A percentile compares a stretch with the other conserved stretches of the same genome.
These are phyloP conservation scores for Agrotis puta DNA, from an alignment of 2,888 invertebrate genomes.

Conservation along the genomic window DNA sequence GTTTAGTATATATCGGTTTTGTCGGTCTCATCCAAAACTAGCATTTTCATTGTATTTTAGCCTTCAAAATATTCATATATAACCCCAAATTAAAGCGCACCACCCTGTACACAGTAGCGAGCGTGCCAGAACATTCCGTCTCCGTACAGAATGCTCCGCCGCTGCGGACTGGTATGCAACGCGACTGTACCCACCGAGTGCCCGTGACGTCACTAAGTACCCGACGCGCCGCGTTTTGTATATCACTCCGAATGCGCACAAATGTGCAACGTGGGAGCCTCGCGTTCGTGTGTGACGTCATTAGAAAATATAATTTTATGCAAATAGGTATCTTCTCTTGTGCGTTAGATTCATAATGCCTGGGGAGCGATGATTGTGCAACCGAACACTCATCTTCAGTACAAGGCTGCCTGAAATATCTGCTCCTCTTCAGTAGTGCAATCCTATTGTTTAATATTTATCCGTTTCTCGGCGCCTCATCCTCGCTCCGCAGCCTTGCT, in stretches of 20 bases:
- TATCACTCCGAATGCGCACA: conserved; percentile 32
- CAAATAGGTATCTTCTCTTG: neutral
- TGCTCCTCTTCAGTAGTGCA: too few species aligned
- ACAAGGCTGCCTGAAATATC: too few species aligned
- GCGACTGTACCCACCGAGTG: conserved; percentile 44
- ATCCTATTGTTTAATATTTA: too few species aligned
- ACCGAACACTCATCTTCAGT: too few species aligned
- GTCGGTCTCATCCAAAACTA: too few species aligned
- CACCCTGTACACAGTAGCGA: conserved; percentile 43
- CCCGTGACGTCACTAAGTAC: conserved; percentile 45
- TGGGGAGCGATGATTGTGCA: too few species aligned
- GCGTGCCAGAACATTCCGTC: conserved; percentile 69
- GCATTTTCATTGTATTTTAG: neutral
- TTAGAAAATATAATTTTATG: conserved; percentile 19
- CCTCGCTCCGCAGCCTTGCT: too few species aligned
- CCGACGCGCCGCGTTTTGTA: conserved; percentile 35
- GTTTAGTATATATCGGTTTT: too few species aligned
- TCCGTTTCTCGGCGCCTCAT: too few species aligned
- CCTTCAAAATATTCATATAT: neutral
- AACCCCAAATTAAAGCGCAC: neutral
- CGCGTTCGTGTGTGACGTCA: conserved; percentile 19
- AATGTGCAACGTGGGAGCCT: conserved; percentile 14
- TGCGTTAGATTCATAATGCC: neutral
- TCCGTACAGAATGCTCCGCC: conserved; percentile 64
- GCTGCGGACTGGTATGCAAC: conserved; percentile 64